These are phyloP conservation scores for Esox lucius DNA, from an alignment of 2,797 vertebrate genomes.

Conservation along the genomic window DNA sequence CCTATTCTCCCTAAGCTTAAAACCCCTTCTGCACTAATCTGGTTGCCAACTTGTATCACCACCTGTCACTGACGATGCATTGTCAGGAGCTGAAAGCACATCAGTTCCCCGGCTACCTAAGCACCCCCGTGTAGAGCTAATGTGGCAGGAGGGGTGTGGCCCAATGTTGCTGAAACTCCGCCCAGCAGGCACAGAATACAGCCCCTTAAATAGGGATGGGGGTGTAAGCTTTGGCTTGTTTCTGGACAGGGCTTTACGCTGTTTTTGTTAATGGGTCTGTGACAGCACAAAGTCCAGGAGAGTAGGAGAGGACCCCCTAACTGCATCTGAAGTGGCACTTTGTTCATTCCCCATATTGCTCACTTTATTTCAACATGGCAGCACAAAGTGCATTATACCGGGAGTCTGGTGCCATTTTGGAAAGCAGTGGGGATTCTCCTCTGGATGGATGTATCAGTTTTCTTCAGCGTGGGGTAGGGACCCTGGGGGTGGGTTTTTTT, in stretches of 20 bases:
- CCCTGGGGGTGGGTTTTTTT: slow-evolving; percentile 44
- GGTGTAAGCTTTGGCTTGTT: neutral
- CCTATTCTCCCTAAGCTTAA: too few species aligned
- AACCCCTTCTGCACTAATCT: neutral
- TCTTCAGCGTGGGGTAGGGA: slow-evolving; percentile 45
- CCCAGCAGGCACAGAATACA: too few species aligned
- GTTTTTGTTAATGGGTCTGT: slow-evolving; percentile 26
- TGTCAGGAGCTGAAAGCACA: too few species aligned
- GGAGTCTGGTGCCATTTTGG: neutral
- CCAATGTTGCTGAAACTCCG: neutral
- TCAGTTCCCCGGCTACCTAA: too few species aligned
- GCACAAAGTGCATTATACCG: neutral
- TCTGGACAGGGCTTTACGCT: neutral
- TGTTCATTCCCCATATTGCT: neutral
- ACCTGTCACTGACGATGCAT: too few species aligned
- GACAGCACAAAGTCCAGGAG: slow-evolving; percentile 17
- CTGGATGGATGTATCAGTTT: slow-evolving; percentile 58
- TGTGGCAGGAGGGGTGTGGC: neutral
- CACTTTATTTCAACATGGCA: neutral
- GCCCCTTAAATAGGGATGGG: too few species aligned
- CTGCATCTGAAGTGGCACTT: neutral
- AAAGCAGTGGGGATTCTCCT: slow-evolving; percentile 2
- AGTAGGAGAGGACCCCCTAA: slow-evolving; percentile 13
- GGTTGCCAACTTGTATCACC: neutral
- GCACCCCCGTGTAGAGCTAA: neutral